These are phyloP conservation scores for Idaea aversata DNA, from an alignment of 2,888 invertebrate species.

Conservation along the genomic window DNA sequence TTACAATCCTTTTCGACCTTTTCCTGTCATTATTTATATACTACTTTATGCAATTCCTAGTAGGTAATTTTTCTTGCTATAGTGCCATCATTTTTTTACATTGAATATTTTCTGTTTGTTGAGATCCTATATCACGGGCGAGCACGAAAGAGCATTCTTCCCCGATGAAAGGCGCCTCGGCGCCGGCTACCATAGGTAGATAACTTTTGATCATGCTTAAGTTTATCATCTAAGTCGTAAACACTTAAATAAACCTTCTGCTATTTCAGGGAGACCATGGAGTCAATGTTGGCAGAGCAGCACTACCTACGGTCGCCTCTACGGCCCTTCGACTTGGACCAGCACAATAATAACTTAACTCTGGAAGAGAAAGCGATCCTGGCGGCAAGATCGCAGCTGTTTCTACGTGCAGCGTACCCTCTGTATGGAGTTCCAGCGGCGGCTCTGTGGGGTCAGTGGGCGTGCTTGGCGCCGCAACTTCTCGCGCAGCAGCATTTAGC, in stretches of 20 bases:
- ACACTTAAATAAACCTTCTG: slow-evolving; percentile 31
- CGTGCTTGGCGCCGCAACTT: slow-evolving; percentile 83
- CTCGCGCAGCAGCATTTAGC: slow-evolving; percentile 84
- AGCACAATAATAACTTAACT: slow-evolving; percentile 85
- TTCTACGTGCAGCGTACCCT: slow-evolving; percentile 85
- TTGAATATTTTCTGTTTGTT: slow-evolving; percentile 73
- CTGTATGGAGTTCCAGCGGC: slow-evolving; percentile 76
- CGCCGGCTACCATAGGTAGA: slow-evolving; percentile 76
- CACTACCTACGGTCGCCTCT: slow-evolving; percentile 89
- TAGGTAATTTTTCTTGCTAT: slow-evolving; percentile 34
- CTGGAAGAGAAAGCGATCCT: slow-evolving; percentile 89
- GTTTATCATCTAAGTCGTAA: slow-evolving; percentile 25
- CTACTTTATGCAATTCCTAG: slow-evolving; percentile 13
- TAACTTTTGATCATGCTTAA: slow-evolving; percentile 39
- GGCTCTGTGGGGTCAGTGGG: slow-evolving; percentile 87
- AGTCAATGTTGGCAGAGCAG: slow-evolving; percentile 92
- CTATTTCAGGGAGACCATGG: slow-evolving; percentile 91
- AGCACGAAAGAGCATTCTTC: slow-evolving; percentile 76
- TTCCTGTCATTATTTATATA: slow-evolving; percentile 34
- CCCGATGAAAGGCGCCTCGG: slow-evolving; percentile 77
- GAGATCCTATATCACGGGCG: slow-evolving; percentile 80
- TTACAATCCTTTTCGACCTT: slow-evolving; percentile 41
- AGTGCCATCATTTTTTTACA: slow-evolving; percentile 57
- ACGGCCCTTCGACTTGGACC: slow-evolving; percentile 87
- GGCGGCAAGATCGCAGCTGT: slow-evolving; percentile 87